Conservation (phyloP, 2,888 invertebrate genomes). For the Agrochola circellaris region DNA sequence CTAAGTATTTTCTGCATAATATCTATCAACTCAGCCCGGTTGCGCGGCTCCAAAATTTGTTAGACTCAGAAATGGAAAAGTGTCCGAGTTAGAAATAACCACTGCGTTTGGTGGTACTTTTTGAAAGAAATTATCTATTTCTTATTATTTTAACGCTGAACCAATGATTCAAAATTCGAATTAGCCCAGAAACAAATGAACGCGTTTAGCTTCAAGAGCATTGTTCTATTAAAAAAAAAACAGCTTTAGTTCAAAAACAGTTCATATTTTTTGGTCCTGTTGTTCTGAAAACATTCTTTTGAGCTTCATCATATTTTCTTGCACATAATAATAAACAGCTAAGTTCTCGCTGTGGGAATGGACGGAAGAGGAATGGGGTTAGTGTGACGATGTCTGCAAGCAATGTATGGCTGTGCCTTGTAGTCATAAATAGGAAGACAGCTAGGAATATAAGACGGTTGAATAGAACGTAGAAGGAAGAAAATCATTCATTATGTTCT, state of each 20-base stretch:
- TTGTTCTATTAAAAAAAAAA: background rate
- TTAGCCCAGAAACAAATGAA: background rate
- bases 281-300: background rate
- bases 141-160: background rate
- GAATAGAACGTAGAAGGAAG: background rate
- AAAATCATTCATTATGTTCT: background rate
- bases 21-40: background rate
- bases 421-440: background rate
- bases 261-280: background rate
- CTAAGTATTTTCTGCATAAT: background rate
- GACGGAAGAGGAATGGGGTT: constrained; percentile 38
- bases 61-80: background rate
- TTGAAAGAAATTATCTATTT: background rate
- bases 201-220: background rate
- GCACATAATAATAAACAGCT: constrained; percentile 4
- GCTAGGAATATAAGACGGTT: background rate
- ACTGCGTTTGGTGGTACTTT: background rate
- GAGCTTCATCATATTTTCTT: background rate
- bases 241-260: background rate
- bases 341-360: background rate
- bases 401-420: constrained; percentile 30
- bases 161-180: background rate
- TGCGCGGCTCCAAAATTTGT: background rate
- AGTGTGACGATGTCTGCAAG: constrained; percentile 48
- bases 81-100: background rate